Evolutionary conservation across 2,888 invertebrate species (phyloP).

Genomic region (Eupeodes luniger): DNA sequence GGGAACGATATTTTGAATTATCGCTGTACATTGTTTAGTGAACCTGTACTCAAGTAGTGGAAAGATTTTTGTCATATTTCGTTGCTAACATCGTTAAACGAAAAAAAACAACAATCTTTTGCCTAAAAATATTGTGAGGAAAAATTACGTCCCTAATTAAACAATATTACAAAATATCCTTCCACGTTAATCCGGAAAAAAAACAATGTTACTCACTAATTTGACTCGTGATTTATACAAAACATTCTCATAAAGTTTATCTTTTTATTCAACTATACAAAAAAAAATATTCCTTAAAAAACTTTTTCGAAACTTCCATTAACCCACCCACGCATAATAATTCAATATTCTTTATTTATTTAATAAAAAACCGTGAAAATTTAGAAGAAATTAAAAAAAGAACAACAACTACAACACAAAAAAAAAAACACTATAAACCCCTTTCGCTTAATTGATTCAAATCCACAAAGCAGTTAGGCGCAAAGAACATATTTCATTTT

Average conservation of each 20-base stretch:
- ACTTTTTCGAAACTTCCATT: conserved; percentile 1
- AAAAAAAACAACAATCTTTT: too few relatives aligned
- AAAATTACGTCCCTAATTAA: not conserved
- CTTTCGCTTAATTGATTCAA: conserved; percentile 60
- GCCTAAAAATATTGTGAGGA: too few relatives aligned
- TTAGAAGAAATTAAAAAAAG: not conserved
- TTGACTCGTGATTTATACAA: not conserved
- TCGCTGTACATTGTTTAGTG: too few relatives aligned
- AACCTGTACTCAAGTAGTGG: too few relatives aligned
- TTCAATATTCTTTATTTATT: conserved; percentile 21
- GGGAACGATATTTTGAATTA: too few relatives aligned
- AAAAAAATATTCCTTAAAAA: not conserved
- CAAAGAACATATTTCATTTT: conserved; percentile 70
- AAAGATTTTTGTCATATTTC: too few relatives aligned
- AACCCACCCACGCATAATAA: not conserved
- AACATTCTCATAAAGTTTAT: not conserved
- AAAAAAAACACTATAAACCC: conserved; percentile 24
- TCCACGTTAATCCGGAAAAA: not conserved
- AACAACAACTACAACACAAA: not conserved
- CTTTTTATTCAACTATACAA: conserved; percentile 10
- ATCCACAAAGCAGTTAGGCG: conserved; percentile 56
- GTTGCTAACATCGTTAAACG: too few relatives aligned
- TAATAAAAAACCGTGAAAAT: conserved; percentile 1
- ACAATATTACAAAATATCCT: not conserved
- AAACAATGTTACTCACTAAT: not conserved